These are phyloP conservation scores for Garra rufa DNA, from an alignment of 2,113 vertebrate genomes.

Conservation along the genomic window DNA sequence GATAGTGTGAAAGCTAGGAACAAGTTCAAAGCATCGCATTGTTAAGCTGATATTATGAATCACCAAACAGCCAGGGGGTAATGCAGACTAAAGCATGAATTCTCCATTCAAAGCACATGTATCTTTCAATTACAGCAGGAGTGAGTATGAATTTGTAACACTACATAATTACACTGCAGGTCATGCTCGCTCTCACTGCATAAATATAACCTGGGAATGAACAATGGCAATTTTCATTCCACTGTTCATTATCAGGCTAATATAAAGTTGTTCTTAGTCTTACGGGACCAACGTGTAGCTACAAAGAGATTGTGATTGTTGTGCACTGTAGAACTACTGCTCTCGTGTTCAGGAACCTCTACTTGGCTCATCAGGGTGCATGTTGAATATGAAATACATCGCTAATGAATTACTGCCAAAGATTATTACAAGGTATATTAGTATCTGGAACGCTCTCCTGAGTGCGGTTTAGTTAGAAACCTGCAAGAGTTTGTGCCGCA, in stretches of 20 bases:
- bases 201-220: conserved; percentile 1
- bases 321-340: background rate
- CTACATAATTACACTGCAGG: conserved; percentile 14
- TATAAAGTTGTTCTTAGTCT: conserved; percentile 2
- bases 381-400: conserved; percentile 42
- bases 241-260: conserved; percentile 24
- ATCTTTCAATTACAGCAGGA: conserved; percentile 6
- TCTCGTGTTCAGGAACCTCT: background rate
- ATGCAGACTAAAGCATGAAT: background rate
- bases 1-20: background rate
- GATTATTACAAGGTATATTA: conserved; percentile 38
- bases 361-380: conserved; percentile 18
- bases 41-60: background rate
- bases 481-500: conserved; percentile 13
- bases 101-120: conserved; percentile 22
- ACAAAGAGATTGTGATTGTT: background rate
- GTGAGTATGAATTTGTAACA: conserved; percentile 6
- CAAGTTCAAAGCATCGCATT: conserved; percentile 18
- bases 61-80: background rate
- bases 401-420: conserved; percentile 33
- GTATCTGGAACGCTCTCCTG: conserved; percentile 1
- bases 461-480: conserved; percentile 18
- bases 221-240: conserved; percentile 16
- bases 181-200: conserved; percentile 2
- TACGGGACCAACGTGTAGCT: background rate